Evolutionary conservation across 2,113 vertebrate species (phyloP).

Genomic region (Leptodactylus fuscus): DNA sequence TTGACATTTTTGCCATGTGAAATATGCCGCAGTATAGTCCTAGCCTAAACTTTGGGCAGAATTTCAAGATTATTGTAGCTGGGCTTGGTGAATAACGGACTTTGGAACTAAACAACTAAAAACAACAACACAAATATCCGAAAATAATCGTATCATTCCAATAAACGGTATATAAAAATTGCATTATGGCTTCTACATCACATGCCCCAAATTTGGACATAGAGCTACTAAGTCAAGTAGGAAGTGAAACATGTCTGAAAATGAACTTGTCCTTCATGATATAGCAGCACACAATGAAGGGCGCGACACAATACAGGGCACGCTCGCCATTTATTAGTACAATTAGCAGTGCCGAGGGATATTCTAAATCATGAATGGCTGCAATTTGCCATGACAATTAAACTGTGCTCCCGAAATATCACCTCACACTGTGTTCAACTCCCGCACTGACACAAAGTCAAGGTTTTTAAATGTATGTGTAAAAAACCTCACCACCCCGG

Average conservation of each 20-base stretch:
- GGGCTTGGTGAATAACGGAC: no score
- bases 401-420: conserved; percentile 10
- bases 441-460: neutral
- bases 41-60: no score
- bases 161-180: no score
- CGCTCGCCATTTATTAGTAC: neutral
- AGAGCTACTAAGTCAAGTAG: neutral
- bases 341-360: neutral
- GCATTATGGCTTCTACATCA: no score
- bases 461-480: conserved; percentile 17
- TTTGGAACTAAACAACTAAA: no score
- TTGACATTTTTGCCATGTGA: no score
- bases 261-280: neutral
- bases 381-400: neutral
- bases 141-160: no score
- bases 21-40: no score
- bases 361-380: conserved; percentile 8
- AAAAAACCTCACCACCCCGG: neutral
- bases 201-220: neutral
- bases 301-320: neutral
- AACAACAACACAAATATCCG: neutral
- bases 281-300: neutral
- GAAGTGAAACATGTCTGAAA: neutral
- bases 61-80: no score
- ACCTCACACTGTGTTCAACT: conserved; percentile 16